A percentile compares a stretch with the other conserved stretches of the same genome.
These are phyloP conservation scores for Brachionus manjavacas DNA, from an alignment of 1,140 invertebrate genomes.

Conservation along the genomic window DNA sequence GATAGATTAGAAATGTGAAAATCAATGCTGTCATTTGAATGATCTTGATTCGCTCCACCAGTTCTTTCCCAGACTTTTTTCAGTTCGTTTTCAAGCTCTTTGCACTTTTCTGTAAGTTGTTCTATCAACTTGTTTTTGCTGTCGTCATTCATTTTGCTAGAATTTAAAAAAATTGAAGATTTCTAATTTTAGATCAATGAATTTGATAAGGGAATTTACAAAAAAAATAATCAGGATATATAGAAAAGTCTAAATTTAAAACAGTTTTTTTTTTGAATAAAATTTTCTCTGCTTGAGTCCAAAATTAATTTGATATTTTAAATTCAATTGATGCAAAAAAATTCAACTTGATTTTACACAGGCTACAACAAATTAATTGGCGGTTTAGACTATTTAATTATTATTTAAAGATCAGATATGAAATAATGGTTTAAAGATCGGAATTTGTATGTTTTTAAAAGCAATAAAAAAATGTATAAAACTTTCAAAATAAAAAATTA, in stretches of 20 bases:
- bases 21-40: slow-evolving; percentile 7
- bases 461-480: too few species aligned
- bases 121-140: slow-evolving; percentile 25
- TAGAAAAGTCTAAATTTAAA: too few species aligned
- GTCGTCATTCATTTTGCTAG: slow-evolving; percentile 13
- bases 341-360: not conserved
- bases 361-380: not conserved
- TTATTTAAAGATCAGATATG: too few species aligned
- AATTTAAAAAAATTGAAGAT: not conserved
- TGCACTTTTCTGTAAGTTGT: slow-evolving; percentile 5
- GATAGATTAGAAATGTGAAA: slow-evolving; percentile 29
- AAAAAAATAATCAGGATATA: too few species aligned
- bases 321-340: not conserved
- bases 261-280: not conserved
- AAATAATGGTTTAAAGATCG: too few species aligned
- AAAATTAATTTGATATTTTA: not conserved
- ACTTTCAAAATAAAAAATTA: too few species aligned
- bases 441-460: too few species aligned
- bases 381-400: not conserved
- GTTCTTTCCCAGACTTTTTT: slow-evolving; percentile 9
- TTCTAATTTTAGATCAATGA: not conserved
- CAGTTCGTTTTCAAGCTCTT: not conserved
- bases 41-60: not conserved
- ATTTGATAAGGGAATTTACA: too few species aligned
- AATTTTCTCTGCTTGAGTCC: not conserved